These are phyloP conservation scores for Sturnus vulgaris DNA, from an alignment of 2,113 vertebrate genomes.

Conservation along the genomic window DNA sequence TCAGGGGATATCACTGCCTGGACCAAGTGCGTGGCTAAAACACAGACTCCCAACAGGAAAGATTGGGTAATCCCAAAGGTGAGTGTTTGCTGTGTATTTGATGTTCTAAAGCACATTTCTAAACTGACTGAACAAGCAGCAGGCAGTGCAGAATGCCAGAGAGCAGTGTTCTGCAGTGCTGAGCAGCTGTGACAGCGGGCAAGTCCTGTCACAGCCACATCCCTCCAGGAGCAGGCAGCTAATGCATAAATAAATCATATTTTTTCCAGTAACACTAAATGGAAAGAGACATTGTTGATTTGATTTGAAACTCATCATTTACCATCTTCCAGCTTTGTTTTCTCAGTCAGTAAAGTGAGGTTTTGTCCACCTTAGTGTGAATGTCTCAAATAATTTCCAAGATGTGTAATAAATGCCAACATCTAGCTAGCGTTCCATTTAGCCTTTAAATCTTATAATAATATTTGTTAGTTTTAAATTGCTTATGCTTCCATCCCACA, in stretches of 20 bases:
- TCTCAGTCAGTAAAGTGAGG: background rate
- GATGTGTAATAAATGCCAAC: background rate
- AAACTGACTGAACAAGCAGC: background rate
- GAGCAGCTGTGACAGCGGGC: background rate
- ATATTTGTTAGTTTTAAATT: background rate
- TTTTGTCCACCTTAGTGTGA: background rate
- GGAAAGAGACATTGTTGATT: background rate
- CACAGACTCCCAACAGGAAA: constrained; percentile 80
- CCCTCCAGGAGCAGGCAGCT: background rate
- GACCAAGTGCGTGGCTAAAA: constrained; percentile 95
- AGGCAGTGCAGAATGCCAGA: background rate
- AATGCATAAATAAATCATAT: background rate
- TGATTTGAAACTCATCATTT: background rate
- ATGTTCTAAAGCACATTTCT: background rate
- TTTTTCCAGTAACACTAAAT: background rate
- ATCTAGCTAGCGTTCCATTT: background rate
- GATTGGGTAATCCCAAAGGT: constrained; percentile 94
- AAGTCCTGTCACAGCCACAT: background rate
- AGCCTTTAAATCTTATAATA: background rate
- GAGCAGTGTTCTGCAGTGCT: background rate
- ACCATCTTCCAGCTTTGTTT: background rate
- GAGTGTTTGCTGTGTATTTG: background rate
- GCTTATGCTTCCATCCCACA: constrained; percentile 45
- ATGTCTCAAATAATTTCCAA: background rate
- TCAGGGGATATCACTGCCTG: constrained; percentile 92